Evolutionary conservation across 2,797 vertebrate species (phyloP).

Genomic region (Anisognathus igniventris): DNA sequence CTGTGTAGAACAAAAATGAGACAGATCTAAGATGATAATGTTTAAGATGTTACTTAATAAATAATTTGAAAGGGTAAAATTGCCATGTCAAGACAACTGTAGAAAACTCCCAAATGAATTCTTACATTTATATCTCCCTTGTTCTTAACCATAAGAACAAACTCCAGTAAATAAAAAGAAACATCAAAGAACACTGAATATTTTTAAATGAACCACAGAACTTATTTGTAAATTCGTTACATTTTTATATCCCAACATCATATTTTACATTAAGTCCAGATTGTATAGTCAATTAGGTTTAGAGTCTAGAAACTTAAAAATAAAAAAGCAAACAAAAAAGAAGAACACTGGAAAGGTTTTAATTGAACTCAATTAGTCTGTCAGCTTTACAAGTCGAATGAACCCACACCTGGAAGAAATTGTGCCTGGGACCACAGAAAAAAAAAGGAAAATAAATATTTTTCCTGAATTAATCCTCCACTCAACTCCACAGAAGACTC

Average conservation of each 20-base stretch:
- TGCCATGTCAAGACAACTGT: background rate
- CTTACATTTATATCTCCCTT: background rate
- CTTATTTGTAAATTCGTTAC: slow-evolving; percentile 3
- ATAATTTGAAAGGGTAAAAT: background rate
- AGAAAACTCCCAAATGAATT: background rate
- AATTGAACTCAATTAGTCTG: background rate
- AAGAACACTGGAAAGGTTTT: background rate
- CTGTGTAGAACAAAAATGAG: background rate
- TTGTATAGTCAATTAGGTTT: background rate
- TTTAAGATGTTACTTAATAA: slow-evolving; percentile 1
- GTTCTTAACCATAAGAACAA: slow-evolving; percentile 8
- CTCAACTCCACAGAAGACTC: background rate
- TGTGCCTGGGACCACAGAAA: background rate
- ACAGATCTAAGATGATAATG: background rate
- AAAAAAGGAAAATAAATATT: background rate
- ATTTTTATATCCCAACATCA: slow-evolving; percentile 15
- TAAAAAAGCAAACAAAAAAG: background rate
- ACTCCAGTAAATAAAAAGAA: slow-evolving; percentile 33
- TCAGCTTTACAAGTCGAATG: background rate
- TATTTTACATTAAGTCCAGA: slow-evolving; percentile 45
- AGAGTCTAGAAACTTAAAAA: background rate
- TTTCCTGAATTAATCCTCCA: background rate
- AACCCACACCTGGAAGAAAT: slow-evolving; percentile 15
- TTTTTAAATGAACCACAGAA: slow-evolving; percentile 25
- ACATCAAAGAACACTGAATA: slow-evolving; percentile 29